phyloP scores from a whole-genome alignment of 2,797 vertebrate species.

The Rhynchonycteris naso region DNA sequence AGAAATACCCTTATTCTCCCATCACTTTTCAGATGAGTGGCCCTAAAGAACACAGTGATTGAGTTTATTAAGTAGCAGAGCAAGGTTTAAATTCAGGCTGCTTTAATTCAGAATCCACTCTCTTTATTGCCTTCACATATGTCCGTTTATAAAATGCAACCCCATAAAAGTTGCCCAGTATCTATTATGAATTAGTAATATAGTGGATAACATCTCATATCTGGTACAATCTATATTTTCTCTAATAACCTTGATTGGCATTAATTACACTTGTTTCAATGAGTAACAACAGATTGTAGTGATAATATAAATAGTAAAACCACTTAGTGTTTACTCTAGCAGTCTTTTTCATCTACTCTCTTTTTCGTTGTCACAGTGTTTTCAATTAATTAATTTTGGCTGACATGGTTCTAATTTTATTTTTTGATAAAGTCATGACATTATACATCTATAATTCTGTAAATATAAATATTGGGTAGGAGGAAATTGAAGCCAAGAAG shows the following conservation, averaged over 20 bases:
- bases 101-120: background rate
- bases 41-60: background rate
- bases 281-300: background rate
- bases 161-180: background rate
- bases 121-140: background rate
- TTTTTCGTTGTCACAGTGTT: conserved; percentile 29
- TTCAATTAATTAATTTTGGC: conserved; percentile 61
- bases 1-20: background rate
- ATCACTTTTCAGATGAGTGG: background rate
- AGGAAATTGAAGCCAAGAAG: background rate
- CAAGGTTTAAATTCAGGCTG: background rate
- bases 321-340: background rate
- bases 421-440: conserved; percentile 37
- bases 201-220: background rate
- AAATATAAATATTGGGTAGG: background rate
- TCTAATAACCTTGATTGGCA: background rate
- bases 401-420: conserved; percentile 45
- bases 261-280: conserved; percentile 20
- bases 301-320: conserved; percentile 25
- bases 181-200: background rate
- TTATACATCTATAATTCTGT: background rate
- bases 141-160: background rate
- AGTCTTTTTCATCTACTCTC: background rate
- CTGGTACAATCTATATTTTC: background rate
- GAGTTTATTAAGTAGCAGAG: background rate